Conservation (phyloP, 2,797 vertebrate species). For the Micropoecilia bifurca region DNA sequence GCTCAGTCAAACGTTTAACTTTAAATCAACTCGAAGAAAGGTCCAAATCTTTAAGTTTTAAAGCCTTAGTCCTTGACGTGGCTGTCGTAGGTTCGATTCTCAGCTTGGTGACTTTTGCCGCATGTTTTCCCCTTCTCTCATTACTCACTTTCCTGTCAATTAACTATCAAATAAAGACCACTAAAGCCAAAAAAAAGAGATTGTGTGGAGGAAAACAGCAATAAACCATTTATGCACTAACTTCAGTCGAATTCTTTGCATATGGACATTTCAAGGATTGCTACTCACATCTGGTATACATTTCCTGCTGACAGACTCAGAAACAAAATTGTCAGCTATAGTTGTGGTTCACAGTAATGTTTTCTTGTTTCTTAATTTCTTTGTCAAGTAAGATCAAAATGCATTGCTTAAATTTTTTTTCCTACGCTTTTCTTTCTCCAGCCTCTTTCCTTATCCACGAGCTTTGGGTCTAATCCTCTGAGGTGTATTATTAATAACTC, state of each 20-base stretch:
- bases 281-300: not conserved
- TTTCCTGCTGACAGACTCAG: not conserved
- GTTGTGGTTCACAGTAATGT: not conserved
- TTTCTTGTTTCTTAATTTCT: not conserved
- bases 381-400: not conserved
- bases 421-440: not conserved
- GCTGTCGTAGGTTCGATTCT: too few relatives aligned
- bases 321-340: not conserved
- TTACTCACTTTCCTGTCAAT: too few relatives aligned
- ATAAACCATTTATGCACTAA: not conserved
- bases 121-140: too few relatives aligned
- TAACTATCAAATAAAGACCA: too few relatives aligned
- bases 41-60: not conserved
- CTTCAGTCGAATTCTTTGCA: not conserved
- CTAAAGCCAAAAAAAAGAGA: too few relatives aligned
- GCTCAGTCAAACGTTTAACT: not conserved
- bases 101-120: too few relatives aligned
- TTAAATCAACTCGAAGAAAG: not conserved
- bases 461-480: not conserved
- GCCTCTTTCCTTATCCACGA: not conserved
- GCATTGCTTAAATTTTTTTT: too few relatives aligned
- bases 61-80: not conserved
- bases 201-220: not conserved
- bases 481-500: conserved; percentile 1
- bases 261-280: not conserved